Evolutionary conservation across 2,888 invertebrate species (phyloP).

Genomic region (Agrochola litura): DNA sequence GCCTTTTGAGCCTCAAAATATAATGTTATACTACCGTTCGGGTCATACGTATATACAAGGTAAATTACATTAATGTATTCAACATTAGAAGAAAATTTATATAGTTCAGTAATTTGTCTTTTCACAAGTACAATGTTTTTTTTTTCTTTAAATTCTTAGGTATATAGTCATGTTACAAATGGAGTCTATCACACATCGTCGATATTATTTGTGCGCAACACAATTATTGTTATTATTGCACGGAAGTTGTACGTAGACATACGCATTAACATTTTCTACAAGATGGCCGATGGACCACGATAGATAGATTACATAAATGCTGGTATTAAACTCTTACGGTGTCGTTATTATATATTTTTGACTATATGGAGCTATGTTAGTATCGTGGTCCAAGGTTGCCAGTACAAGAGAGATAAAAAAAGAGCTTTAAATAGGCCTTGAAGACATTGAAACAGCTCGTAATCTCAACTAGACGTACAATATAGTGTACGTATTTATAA

Average conservation of each 20-base stretch:
- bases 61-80: constrained; percentile 86
- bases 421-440: constrained; percentile 53
- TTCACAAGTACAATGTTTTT: constrained; percentile 70
- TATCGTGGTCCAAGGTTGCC: constrained; percentile 62
- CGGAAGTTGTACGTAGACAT: constrained; percentile 62
- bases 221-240: constrained; percentile 69
- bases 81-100: constrained; percentile 85
- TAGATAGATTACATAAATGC: constrained; percentile 52
- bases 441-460: constrained; percentile 82
- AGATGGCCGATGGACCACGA: constrained; percentile 67
- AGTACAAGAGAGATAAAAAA: constrained; percentile 53
- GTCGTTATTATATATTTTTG: constrained; percentile 36
- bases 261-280: constrained; percentile 57
- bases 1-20: constrained; percentile 84
- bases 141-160: constrained; percentile 75
- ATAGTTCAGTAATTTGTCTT: constrained; percentile 80
- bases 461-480: constrained; percentile 56
- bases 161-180: constrained; percentile 74
- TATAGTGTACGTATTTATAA: constrained; percentile 50
- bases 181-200: constrained; percentile 85
- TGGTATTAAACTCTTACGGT: constrained; percentile 36
- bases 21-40: constrained; percentile 82
- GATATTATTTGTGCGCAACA: constrained; percentile 85
- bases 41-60: constrained; percentile 90
- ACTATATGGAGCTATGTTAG: constrained; percentile 36